A percentile compares a stretch with the other conserved stretches of the same genome.
Evolutionary conservation across 2,113 vertebrate species (phyloP).

Genomic region (Callipepla squamata): DNA sequence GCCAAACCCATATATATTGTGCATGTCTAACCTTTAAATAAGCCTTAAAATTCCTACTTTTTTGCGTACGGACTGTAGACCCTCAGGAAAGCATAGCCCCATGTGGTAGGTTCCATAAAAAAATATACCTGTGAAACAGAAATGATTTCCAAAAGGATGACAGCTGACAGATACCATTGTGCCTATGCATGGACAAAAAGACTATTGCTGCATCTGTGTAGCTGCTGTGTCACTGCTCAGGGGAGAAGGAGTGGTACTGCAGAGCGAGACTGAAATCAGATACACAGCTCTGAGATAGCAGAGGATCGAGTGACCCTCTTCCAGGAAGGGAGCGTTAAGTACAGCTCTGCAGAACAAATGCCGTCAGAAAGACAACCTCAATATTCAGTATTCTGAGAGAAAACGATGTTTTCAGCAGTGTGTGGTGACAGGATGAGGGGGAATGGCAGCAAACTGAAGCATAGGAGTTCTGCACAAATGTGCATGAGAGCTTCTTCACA

Average conservation of each 20-base stretch:
- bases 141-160: background rate
- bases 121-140: background rate
- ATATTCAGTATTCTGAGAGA: background rate
- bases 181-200: background rate
- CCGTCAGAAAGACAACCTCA: background rate
- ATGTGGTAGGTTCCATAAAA: background rate
- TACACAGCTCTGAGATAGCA: background rate
- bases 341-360: background rate
- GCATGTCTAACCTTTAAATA: background rate
- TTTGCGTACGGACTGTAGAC: background rate
- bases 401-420: background rate
- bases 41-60: background rate
- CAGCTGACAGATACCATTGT: background rate
- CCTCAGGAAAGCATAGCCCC: background rate
- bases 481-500: too few species aligned
- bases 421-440: too few species aligned
- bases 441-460: too few species aligned
- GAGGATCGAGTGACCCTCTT: background rate
- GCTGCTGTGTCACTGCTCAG: background rate
- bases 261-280: background rate
- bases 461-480: too few species aligned
- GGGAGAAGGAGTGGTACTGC: background rate
- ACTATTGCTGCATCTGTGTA: background rate
- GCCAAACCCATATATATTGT: background rate
- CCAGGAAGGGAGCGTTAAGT: accelerated